Percentiles rank a stretch among this genome's conserved stretches.
phyloP scores from a whole-genome alignment of 2,113 vertebrate genomes.

The Budorcas taxicolor region DNA sequence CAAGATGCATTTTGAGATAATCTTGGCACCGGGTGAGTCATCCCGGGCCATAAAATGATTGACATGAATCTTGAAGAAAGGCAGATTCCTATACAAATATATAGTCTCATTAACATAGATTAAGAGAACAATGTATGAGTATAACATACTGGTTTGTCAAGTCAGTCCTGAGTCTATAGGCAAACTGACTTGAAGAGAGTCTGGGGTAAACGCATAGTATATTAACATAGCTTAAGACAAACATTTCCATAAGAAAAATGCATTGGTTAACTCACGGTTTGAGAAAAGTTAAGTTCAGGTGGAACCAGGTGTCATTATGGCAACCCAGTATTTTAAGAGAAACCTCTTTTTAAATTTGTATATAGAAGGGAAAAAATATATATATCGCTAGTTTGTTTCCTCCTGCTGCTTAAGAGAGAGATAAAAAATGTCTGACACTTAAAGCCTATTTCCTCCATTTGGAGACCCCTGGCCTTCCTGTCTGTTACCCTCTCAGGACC shows the following conservation, averaged over 20 bases:
- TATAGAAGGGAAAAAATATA: neutral
- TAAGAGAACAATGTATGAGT: neutral
- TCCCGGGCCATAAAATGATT: accelerated
- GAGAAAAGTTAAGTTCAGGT: neutral
- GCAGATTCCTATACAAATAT: neutral
- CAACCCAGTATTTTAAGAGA: neutral
- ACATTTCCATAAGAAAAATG: neutral
- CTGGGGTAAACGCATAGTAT: neutral
- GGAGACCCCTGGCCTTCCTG: neutral
- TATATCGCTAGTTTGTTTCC: neutral
- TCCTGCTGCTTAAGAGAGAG: neutral
- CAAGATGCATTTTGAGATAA: neutral
- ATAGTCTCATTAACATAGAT: neutral
- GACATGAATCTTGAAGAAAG: neutral
- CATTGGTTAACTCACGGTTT: neutral
- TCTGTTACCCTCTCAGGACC: neutral
- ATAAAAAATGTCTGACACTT: neutral
- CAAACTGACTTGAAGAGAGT: neutral
- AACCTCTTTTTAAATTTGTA: neutral
- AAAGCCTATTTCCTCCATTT: neutral
- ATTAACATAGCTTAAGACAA: neutral
- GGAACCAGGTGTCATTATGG: neutral
- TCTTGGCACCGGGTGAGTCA: neutral
- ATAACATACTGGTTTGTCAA: neutral
- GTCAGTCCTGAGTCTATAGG: neutral